Evolutionary conservation across 2,888 invertebrate genomes (phyloP), one percentile per base, ranked within the genome.

Genomic region (Sesamia inferens): DNA sequence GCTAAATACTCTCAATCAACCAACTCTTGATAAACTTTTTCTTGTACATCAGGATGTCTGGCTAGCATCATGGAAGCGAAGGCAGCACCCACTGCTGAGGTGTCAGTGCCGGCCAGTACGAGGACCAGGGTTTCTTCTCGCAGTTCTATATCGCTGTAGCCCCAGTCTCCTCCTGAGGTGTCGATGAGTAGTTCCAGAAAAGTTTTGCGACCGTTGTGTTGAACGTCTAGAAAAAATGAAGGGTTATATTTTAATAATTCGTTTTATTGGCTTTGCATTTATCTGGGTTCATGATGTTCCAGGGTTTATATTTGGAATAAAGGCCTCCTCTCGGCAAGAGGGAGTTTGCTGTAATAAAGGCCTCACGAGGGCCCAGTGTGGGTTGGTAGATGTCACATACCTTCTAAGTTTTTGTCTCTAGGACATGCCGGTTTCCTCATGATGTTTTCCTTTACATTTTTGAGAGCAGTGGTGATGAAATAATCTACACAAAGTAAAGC

Each of bases 71-170:
- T 74, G 0, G 87, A 62, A 0, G 89, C 87, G 62, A 91, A 93
- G 0, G 88, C 85, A 0, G 84, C 74, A 0, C 88, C 90, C 0
- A 91, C 90, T 1, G 93, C 92, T 0, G 92, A 90, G 0, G 93
- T 93, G 62, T 93, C 93, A 5, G 92, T 92, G 1, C 92, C 93
- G 24, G 93, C 93, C 4, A 91, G 47, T 0, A 90, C 62, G 5
- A 93, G 74, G 0, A 92, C 90, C 19, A 92, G 24, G 0, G 84
- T 83, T 64, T 93, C 93, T 57, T 93, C 93, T 0, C 86, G 82
- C 0, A 93, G 76, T 62, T 91, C 90, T 2, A 82, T 5, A 22
- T 92, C 85, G 0, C 85, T 87, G 39, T 87, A 90, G 5, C 88
- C 88, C 7, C 73, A 67, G 0, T 76, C 67, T 16, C 81, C 70